Evolutionary conservation across 2,113 vertebrate genomes (phyloP).

Genomic region (Dolichallabes microphthalmus): DNA sequence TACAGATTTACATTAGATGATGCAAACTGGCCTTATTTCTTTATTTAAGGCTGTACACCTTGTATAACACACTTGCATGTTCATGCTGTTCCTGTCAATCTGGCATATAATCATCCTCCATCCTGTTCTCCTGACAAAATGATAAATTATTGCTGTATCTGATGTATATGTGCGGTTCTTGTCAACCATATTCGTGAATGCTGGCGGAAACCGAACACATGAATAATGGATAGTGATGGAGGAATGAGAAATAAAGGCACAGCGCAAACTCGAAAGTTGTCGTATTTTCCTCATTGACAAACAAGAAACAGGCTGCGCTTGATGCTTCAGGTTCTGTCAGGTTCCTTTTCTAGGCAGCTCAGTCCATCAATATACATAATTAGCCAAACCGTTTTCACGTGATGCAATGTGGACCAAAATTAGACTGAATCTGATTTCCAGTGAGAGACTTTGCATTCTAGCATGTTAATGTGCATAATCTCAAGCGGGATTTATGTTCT

Average conservation of each 20-base stretch:
- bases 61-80: conserved; percentile 18
- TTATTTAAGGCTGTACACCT: conserved; percentile 18
- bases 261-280: neutral
- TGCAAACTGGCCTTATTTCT: neutral
- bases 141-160: conserved; percentile 41
- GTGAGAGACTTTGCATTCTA: neutral
- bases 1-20: neutral
- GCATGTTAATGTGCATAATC: neutral
- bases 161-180: conserved; percentile 24
- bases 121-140: conserved; percentile 3
- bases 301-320: too few relatives aligned
- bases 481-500: neutral
- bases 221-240: conserved; percentile 37
- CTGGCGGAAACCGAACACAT: conserved; percentile 26
- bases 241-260: neutral
- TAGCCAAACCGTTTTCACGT: neutral
- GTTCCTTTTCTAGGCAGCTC: neutral
- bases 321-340: neutral
- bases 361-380: neutral
- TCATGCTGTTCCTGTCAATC: conserved; percentile 17
- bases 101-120: conserved; percentile 33
- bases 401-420: neutral
- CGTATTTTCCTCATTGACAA: neutral
- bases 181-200: conserved; percentile 33
- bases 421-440: neutral